Percentiles rank a stretch among this genome's conserved stretches.
phyloP scores from a whole-genome alignment of 2,797 vertebrate genomes.

The Clamator glandarius region DNA sequence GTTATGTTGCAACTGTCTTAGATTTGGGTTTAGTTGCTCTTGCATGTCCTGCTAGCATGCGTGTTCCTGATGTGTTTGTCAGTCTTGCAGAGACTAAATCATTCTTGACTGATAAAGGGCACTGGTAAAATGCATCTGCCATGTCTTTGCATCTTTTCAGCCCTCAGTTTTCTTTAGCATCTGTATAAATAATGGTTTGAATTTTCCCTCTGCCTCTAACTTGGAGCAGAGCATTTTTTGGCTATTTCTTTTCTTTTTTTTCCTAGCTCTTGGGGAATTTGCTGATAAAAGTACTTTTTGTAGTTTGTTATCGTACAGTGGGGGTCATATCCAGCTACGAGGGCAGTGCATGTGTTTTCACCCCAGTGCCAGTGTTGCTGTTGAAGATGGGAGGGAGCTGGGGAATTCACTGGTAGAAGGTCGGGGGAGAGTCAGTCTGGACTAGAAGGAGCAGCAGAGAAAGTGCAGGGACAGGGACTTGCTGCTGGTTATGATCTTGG shows the following conservation, averaged over 20 bases:
- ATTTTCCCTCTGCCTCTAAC: neutral
- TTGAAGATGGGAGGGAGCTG: neutral
- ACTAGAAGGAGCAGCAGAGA: neutral
- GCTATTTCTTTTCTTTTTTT: neutral
- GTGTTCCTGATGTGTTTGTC: neutral
- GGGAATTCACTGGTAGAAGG: neutral
- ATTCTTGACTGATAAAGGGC: neutral
- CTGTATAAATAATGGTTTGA: neutral
- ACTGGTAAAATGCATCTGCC: neutral
- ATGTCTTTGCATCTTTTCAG: neutral
- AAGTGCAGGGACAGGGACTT: neutral
- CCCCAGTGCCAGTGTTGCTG: accelerated
- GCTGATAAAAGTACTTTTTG: neutral
- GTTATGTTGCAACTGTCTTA: neutral
- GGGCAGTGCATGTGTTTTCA: neutral
- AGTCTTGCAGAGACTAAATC: neutral
- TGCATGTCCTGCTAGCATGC: neutral
- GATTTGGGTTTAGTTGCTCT: neutral
- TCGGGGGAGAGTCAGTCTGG: neutral
- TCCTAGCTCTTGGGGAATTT: neutral
- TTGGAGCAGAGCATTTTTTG: neutral
- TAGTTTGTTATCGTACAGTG: neutral
- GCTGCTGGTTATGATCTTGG: neutral
- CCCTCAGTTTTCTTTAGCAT: neutral
- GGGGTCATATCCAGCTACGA: neutral